phyloP scores from a whole-genome alignment of 2,888 invertebrate genomes.

The Acanthacorydalis orientalis region DNA sequence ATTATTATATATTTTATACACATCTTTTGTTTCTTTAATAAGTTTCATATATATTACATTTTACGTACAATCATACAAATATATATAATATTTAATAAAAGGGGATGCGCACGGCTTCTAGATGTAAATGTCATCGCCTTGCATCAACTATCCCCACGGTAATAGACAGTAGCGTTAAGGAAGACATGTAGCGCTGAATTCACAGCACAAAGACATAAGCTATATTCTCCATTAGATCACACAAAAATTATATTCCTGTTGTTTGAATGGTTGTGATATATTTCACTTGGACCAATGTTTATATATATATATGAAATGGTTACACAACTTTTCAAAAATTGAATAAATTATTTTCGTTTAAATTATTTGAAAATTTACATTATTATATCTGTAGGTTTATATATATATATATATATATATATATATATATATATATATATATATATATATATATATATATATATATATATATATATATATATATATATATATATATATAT shows the following conservation, averaged over 20 bases:
- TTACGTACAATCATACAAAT: conserved; percentile 6
- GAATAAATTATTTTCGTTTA: not conserved
- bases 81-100: not conserved
- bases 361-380: too few relatives aligned
- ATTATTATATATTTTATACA: too few relatives aligned
- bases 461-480: too few relatives aligned
- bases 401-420: too few relatives aligned
- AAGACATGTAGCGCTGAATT: conserved; percentile 7
- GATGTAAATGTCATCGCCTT: not conserved
- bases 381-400: too few relatives aligned
- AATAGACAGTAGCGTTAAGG: conserved; percentile 7
- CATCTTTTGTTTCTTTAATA: too few relatives aligned
- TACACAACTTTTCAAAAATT: not conserved
- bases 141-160: not conserved
- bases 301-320: not conserved
- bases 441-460: too few relatives aligned
- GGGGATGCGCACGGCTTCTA: not conserved
- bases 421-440: too few relatives aligned
- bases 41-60: too few relatives aligned
- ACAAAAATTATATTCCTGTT: not conserved
- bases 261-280: not conserved
- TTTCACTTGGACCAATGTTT: not conserved
- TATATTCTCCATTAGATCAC: not conserved
- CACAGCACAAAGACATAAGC: conserved; percentile 7
- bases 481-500: too few relatives aligned